These are phyloP conservation scores for Troilus luridus DNA, from an alignment of 2,888 invertebrate genomes.

Conservation along the genomic window DNA sequence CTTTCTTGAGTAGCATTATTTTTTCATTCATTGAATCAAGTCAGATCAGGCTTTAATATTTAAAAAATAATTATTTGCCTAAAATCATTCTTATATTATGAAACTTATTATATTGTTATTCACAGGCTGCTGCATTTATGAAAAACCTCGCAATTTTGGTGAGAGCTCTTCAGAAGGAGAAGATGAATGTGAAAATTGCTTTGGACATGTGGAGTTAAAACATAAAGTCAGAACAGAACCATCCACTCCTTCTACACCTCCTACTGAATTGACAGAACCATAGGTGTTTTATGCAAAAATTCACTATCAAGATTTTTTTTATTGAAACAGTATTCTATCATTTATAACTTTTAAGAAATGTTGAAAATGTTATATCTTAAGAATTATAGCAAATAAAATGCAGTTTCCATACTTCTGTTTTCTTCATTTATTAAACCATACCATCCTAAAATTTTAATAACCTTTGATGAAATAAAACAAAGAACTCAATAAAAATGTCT, in stretches of 20 bases:
- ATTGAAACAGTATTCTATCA: not conserved
- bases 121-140: conserved; percentile 93
- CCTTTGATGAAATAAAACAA: not conserved
- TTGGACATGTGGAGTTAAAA: conserved; percentile 82
- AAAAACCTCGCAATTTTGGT: conserved; percentile 88
- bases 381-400: conserved; percentile 8
- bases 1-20: too few species aligned
- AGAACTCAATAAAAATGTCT: conserved; percentile 3
- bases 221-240: conserved; percentile 66
- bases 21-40: too few species aligned
- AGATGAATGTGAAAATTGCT: conserved; percentile 90
- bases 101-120: conserved; percentile 44
- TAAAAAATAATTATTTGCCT: too few species aligned
- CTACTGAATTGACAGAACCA: conserved; percentile 6
- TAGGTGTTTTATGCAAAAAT: not conserved
- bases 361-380: not conserved
- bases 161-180: conserved; percentile 88
- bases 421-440: not conserved
- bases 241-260: not conserved
- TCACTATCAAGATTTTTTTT: conserved; percentile 3
- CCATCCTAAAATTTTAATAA: not conserved
- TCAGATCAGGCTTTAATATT: too few species aligned
- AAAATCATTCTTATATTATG: too few species aligned
- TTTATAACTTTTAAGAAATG: not conserved
- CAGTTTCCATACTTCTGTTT: not conserved